Base-by-base conservation (phyloP, 2,888 invertebrate genomes). In the Drosophila prolongata region DNA sequence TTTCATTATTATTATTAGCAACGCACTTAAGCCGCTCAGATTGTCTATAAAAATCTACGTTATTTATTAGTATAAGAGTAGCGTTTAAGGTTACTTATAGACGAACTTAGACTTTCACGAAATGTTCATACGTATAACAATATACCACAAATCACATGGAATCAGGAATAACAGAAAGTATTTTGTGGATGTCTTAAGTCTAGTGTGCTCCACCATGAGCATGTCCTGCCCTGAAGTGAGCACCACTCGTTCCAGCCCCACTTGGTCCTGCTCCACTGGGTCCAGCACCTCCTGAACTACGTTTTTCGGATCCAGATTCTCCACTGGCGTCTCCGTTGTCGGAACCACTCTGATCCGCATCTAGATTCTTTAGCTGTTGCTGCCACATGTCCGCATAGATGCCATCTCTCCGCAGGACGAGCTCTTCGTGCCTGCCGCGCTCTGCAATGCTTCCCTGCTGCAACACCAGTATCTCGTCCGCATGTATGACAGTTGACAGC, bases 331-430 rank as follows among this genome's bases (percentile, higher is more conserved):
- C 75, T 11, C 40, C 50, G 24, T 35, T 59, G 14, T 72, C 69
- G 5, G 60, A 38, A n/a, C 52, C 54, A 30, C 61, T 79, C 14
- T 84, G 79, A 14, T 89, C 87, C 3, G 85, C 79, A 40, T 92
- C 91, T 16, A 90, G 62, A 67, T 92, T 92, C 73, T 92, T 90
- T 1, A 96, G 92, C 88, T 98, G 98, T 78, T 97, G 96, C 79
- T 95, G 95, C 99, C 99, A 99, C 98, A 99, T 99, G 30, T 95
- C 94, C 0, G 96, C 95, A 93, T 99, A 99, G 54, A 96, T 92
- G 4, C 97, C 97, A 72, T 94, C 95, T 92, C 90, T 1, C 93
- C 93, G 76, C 35, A 95, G 94, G n/a, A 98, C 89, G 0, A 99
- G 94, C 1, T 95, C 93, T 0, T 93, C 89, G 90, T 94, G 96